Evolutionary conservation across 2,888 invertebrate genomes (phyloP).

Genomic region (Gerris lacustris): DNA sequence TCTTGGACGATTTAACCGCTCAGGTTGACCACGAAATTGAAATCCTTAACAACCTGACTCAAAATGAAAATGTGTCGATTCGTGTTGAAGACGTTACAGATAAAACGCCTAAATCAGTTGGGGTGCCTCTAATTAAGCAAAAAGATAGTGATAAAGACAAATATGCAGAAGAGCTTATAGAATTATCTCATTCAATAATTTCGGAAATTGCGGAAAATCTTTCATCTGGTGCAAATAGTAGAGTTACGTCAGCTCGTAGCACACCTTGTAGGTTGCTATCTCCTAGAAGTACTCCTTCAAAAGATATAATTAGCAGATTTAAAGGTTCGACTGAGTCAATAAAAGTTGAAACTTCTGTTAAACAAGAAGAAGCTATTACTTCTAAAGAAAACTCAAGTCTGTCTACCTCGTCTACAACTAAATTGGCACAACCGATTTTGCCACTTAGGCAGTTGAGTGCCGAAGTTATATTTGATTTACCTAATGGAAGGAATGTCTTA

Average conservation of each 20-base stretch:
- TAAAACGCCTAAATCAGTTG: neutral
- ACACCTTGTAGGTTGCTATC: neutral
- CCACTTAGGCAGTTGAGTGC: slow-evolving; percentile 18
- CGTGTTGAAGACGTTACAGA: slow-evolving; percentile 13
- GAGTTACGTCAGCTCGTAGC: neutral
- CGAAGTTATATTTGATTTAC: slow-evolving; percentile 16
- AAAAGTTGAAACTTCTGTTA: neutral
- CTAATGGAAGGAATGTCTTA: slow-evolving; percentile 14
- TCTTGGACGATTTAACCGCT: neutral
- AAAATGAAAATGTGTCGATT: slow-evolving; percentile 17
- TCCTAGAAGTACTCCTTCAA: slow-evolving; percentile 2
- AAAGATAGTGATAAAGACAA: neutral
- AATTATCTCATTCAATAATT: neutral
- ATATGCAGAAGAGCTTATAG: neutral
- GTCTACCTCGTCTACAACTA: neutral
- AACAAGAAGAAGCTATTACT: neutral
- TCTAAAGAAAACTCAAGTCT: neutral
- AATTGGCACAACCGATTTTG: neutral
- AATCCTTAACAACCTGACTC: neutral
- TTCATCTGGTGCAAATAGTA: slow-evolving; percentile 3
- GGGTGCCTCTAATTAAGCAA: neutral
- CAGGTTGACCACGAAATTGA: neutral
- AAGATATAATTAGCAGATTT: neutral
- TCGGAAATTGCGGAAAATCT: neutral
- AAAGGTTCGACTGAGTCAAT: neutral